Evolutionary conservation across 2,113 vertebrate species (phyloP).

Genomic region (Hepsetus odoe): DNA sequence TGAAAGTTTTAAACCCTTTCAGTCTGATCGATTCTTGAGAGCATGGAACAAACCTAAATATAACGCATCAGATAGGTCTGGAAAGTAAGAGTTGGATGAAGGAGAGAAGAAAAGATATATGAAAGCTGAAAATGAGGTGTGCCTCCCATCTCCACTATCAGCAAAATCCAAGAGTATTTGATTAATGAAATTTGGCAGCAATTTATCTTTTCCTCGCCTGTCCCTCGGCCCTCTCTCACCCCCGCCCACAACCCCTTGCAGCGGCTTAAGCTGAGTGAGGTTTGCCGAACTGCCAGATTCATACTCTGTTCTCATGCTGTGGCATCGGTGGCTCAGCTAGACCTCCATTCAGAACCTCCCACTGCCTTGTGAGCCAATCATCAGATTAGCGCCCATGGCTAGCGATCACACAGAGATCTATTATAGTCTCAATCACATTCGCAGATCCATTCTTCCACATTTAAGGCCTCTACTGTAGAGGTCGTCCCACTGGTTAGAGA

Average conservation of each 20-base stretch:
- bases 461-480: conserved; percentile 27
- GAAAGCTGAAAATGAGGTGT: neutral
- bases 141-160: conserved; percentile 8
- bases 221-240: conserved; percentile 15
- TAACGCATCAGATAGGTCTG: neutral
- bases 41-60: neutral
- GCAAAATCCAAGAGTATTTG: conserved; percentile 25
- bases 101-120: neutral
- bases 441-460: conserved; percentile 34
- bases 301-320: conserved; percentile 28
- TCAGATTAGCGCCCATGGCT: conserved; percentile 46
- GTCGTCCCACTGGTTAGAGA: conserved; percentile 14
- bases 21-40: neutral
- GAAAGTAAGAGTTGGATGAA: neutral
- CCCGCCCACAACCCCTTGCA: conserved; percentile 10
- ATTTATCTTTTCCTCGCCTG: conserved; percentile 28
- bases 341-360: conserved; percentile 50
- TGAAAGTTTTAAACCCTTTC: neutral
- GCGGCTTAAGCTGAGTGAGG: conserved; percentile 17
- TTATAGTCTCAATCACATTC: conserved; percentile 39
- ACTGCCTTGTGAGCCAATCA: conserved; percentile 50
- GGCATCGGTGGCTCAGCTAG: conserved; percentile 34
- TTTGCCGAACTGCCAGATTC: conserved; percentile 16
- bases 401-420: conserved; percentile 42
- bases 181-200: conserved; percentile 47